Base-by-base conservation (phyloP, 2,888 invertebrate genomes). In the Proisotoma minuta region DNA sequence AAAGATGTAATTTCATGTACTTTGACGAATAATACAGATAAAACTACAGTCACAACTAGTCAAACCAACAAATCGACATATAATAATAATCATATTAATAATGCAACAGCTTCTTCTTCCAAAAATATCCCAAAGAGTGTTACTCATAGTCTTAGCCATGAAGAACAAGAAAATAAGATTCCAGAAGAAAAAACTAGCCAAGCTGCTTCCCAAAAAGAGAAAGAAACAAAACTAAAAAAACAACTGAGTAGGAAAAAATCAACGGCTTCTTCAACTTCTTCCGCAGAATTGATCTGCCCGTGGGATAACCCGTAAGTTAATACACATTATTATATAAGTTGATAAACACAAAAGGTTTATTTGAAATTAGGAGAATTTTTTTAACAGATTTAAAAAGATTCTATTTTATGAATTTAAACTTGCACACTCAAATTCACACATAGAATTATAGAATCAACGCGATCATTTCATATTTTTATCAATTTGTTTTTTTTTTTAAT, bases 281-380 rank as follows among this genome's bases (percentile, higher is more conserved):
- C 43, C 84, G 86, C 80, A 84, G 84, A 87, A 80, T 89, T 91
- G 80, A 86, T 92, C 77, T 93, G 92, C 82, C 92, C 92, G 62
- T 93, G 93, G 92, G 92, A 92, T 84, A 91, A 92, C 82, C 91
- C 92, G 92, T 92, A 84, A 89, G 91, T 88, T 15, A 5, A 12
- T 43, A 15, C 15, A 10, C 5, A 43, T 5, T 43, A 15, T n/a
- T 43, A n/a, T 79, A 65, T 28, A 26, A 47, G 18, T 29, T 28
- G 15, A 23, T 39, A 15, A 47, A 24, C 56, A 57, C 26, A 24
- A 20, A n/a, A 52, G 4, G 22, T 56, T 57, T 15, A 18, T 43
- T n/a, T 28, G 2, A 43, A 23, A 15, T 2, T 34, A 24, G 23
- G 50, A 48, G 3, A 34, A 22, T 28, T 52, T 1, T 29, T 53